A percentile compares a stretch with the other conserved stretches of the same genome.
These are phyloP conservation scores for Anisognathus igniventris DNA, from an alignment of 2,797 vertebrate genomes.

Conservation along the genomic window DNA sequence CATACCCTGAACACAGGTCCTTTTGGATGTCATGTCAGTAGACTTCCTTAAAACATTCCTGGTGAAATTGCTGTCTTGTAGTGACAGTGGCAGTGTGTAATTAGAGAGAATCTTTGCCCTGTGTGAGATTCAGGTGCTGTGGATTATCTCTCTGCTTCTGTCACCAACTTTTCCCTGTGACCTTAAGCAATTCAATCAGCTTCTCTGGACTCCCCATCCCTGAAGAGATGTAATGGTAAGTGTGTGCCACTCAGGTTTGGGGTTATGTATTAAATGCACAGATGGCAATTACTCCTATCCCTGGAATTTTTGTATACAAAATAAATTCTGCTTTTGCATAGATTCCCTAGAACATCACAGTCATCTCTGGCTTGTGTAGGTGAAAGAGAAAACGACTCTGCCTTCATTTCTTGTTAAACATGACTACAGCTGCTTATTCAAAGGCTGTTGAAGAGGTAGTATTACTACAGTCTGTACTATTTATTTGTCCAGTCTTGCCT, in stretches of 20 bases:
- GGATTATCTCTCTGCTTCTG: not conserved
- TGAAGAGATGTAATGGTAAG: not conserved
- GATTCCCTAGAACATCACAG: not conserved
- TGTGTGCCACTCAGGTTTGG: not conserved
- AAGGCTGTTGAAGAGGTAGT: not conserved
- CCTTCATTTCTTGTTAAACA: not conserved
- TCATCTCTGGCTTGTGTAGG: not conserved
- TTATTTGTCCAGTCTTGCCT: not conserved
- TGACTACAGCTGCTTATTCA: not conserved
- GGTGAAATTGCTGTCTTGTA: not conserved
- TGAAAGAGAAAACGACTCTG: not conserved
- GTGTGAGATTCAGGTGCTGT: not conserved
- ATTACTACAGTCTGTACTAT: not conserved
- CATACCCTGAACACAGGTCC: not conserved
- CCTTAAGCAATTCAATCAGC: not conserved
- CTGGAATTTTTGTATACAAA: not conserved
- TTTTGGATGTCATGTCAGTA: not conserved
- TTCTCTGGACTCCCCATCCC: not conserved
- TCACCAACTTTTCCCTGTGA: not conserved
- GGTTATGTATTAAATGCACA: not conserved
- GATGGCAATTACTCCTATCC: not conserved
- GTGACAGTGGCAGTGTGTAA: not conserved
- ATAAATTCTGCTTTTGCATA: not conserved
- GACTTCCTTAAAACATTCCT: not conserved
- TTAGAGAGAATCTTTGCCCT: not conserved